phyloP scores from a whole-genome alignment of 2,797 vertebrate species.

The Chaetophractus vellerosus region DNA sequence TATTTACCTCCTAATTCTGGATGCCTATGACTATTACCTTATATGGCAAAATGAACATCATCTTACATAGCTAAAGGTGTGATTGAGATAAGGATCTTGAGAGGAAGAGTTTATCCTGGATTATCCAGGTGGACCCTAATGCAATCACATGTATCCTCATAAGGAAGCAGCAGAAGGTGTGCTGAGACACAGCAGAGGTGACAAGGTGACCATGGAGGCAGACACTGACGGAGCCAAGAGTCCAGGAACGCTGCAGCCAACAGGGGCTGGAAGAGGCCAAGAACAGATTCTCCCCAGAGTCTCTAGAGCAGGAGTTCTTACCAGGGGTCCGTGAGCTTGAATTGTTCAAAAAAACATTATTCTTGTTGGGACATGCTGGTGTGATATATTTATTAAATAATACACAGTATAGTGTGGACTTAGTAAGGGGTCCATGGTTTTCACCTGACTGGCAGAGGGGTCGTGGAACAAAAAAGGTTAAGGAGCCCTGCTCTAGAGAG shows the following conservation, averaged over 20 bases:
- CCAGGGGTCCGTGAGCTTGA: no score
- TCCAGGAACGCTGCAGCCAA: not conserved
- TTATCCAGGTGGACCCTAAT: not conserved
- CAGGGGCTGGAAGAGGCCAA: not conserved
- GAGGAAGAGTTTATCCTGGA: not conserved
- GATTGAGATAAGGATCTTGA: not conserved
- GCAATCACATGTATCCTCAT: not conserved
- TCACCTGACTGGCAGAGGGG: no score
- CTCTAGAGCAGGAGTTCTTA: no score
- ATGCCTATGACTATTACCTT: not conserved
- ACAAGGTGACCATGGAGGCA: not conserved
- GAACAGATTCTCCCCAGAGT: not conserved
- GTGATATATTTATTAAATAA: no score
- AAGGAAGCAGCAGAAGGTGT: not conserved
- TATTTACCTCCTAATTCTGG: not conserved
- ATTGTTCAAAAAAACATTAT: no score
- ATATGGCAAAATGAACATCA: not conserved
- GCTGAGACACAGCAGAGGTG: not conserved
- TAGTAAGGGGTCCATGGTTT: no score
- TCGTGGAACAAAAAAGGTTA: no score
- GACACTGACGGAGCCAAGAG: not conserved
- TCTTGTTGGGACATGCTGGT: no score
- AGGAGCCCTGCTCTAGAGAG: not conserved
- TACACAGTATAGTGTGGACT: no score
- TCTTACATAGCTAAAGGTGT: not conserved